phyloP scores from a whole-genome alignment of 2,888 invertebrate genomes.

The Drosophila fungiperda region DNA sequence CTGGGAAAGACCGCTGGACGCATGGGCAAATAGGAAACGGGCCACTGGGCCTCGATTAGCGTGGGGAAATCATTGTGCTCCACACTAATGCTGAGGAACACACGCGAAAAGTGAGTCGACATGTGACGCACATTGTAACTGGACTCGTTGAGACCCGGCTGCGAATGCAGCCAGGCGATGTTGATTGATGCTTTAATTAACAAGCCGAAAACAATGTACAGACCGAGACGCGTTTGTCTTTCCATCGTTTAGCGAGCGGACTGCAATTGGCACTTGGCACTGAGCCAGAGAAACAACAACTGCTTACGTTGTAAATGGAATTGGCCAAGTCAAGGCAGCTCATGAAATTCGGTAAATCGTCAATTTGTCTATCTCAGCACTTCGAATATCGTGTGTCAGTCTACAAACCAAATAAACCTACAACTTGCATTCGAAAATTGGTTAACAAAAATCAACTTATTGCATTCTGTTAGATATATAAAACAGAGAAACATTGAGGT shows the following conservation, averaged over 20 bases:
- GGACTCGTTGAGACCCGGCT: constrained; percentile 78
- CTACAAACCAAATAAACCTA: constrained; percentile 24
- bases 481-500: neutral
- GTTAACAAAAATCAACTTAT: neutral
- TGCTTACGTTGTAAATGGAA: constrained; percentile 54
- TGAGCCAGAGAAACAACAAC: constrained; percentile 21
- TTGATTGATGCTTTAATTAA: constrained; percentile 19
- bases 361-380: constrained; percentile 60
- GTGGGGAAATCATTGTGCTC: constrained; percentile 73
- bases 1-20: constrained; percentile 71
- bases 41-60: constrained; percentile 82
- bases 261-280: constrained; percentile 30
- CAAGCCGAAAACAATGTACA: constrained; percentile 9
- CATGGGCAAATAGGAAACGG: constrained; percentile 74
- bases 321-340: constrained; percentile 42
- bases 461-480: neutral
- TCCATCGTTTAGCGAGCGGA: constrained; percentile 41
- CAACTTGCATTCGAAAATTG: constrained; percentile 34
- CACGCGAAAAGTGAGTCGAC: constrained; percentile 79
- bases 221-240: constrained; percentile 38
- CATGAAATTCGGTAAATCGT: constrained; percentile 33
- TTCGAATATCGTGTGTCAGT: constrained; percentile 50
- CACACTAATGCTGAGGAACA: constrained; percentile 79
- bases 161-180: constrained; percentile 70
- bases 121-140: constrained; percentile 80